Percentiles rank a stretch among this genome's conserved stretches.
Conservation (phyloP, 2,797 vertebrate species). For the Rhinogobio ventralis region DNA sequence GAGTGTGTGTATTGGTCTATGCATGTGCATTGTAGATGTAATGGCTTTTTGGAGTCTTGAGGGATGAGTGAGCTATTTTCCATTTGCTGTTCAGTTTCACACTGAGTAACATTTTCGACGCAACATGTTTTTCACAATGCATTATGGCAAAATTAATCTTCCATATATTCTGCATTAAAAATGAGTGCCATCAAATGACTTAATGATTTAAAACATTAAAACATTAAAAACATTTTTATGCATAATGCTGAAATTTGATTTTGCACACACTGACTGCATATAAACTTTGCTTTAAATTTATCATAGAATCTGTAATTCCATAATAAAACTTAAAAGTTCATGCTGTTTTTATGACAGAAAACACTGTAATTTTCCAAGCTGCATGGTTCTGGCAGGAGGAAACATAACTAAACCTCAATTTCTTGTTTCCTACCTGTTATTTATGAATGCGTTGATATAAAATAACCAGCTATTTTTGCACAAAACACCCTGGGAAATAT, state of each 20-base stretch:
- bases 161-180: neutral
- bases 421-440: neutral
- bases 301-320: neutral
- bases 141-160: slow-evolving; percentile 29
- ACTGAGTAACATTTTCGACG: slow-evolving; percentile 23
- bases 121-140: slow-evolving; percentile 21
- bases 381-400: slow-evolving; percentile 4
- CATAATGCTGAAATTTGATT: neutral
- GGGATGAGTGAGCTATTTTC: slow-evolving; percentile 32
- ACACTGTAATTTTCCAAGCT: slow-evolving; percentile 22
- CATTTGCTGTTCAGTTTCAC: slow-evolving; percentile 19
- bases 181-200: slow-evolving; percentile 32
- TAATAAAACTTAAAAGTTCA: slow-evolving; percentile 17
- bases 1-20: slow-evolving; percentile 43
- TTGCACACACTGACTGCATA: neutral
- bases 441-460: slow-evolving; percentile 26
- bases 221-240: neutral
- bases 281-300: neutral
- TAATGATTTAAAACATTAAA: slow-evolving; percentile 37
- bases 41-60: slow-evolving; percentile 43
- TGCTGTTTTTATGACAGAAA: slow-evolving; percentile 2
- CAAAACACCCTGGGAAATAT: slow-evolving; percentile 19
- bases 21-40: slow-evolving; percentile 38
- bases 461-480: slow-evolving; percentile 41
- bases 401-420: slow-evolving; percentile 32